Percentiles rank a stretch among this genome's conserved stretches.
Evolutionary conservation across 2,797 vertebrate genomes (phyloP).

Genomic region (Poecilia picta): DNA sequence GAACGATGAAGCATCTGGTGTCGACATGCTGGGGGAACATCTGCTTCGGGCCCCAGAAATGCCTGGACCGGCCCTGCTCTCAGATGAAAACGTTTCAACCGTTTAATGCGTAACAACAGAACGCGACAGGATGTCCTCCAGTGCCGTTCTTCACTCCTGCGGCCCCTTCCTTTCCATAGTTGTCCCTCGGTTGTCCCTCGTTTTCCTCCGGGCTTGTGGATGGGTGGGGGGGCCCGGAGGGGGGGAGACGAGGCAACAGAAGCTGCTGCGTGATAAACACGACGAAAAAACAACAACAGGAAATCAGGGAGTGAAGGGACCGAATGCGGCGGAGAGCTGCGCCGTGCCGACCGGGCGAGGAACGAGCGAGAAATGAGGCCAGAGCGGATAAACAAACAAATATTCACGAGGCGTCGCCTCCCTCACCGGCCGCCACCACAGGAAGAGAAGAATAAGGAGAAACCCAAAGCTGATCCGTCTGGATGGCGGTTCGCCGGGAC

Average conservation of each 20-base stretch:
- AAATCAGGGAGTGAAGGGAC: background rate
- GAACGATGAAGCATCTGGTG: too few relatives aligned
- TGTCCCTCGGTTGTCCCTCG: constrained; percentile 44
- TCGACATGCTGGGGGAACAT: too few relatives aligned
- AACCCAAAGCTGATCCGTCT: constrained; percentile 58
- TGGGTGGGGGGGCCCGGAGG: constrained; percentile 37
- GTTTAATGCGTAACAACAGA: constrained; percentile 16
- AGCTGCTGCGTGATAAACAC: constrained; percentile 25
- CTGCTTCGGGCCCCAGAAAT: too few relatives aligned
- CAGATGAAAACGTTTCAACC: too few relatives aligned
- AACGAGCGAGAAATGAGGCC: constrained; percentile 52
- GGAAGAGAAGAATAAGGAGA: constrained; percentile 48
- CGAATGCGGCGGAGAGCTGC: background rate
- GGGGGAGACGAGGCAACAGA: constrained; percentile 48
- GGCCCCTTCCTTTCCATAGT: constrained; percentile 48
- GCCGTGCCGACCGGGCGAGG: constrained; percentile 24
- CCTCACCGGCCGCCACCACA: constrained; percentile 47
- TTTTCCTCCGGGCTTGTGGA: constrained; percentile 42
- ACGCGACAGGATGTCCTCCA: constrained; percentile 69
- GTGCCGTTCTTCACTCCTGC: constrained; percentile 55
- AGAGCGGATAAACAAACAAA: constrained; percentile 62
- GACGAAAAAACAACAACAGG: constrained; percentile 7
- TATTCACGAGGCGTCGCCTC: constrained; percentile 56
- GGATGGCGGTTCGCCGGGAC: too few relatives aligned
- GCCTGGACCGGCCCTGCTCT: too few relatives aligned